phyloP scores from a whole-genome alignment of 2,113 vertebrate species.

The Anas platyrhynchos region DNA sequence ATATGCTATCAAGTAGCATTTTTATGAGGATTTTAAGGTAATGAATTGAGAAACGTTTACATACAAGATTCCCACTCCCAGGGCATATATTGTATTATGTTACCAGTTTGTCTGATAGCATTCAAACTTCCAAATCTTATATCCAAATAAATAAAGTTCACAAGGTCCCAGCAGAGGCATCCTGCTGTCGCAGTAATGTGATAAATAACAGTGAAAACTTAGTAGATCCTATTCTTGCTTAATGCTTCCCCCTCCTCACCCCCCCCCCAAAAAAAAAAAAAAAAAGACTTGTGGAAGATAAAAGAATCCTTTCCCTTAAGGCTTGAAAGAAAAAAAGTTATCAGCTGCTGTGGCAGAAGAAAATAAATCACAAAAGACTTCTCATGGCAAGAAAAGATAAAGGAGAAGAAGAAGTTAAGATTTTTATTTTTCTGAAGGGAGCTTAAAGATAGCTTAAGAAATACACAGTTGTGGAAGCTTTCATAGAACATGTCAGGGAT shows the following conservation, averaged over 20 bases:
- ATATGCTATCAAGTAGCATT: background rate
- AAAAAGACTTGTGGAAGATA: slow-evolving; percentile 8
- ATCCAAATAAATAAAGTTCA: background rate
- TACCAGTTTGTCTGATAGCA: background rate
- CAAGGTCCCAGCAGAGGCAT: background rate
- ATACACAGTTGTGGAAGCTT: background rate
- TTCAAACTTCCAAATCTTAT: background rate
- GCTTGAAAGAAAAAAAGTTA: slow-evolving; percentile 48
- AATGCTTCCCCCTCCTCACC: background rate
- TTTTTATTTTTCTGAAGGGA: background rate
- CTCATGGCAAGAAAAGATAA: slow-evolving; percentile 12
- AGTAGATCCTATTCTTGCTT: background rate
- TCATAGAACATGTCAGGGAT: background rate
- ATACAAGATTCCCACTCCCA: background rate
- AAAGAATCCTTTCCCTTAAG: slow-evolving; percentile 7
- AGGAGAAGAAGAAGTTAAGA: background rate
- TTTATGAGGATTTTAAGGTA: background rate
- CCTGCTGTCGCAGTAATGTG: background rate
- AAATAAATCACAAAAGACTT: slow-evolving; percentile 44
- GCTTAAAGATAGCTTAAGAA: slow-evolving; percentile 3
- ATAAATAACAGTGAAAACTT: slow-evolving; percentile 30
- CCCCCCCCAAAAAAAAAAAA: background rate
- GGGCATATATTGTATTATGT: background rate
- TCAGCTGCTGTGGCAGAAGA: slow-evolving; percentile 28
- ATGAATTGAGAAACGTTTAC: background rate